Percentiles rank a stretch among this genome's conserved stretches.
These are phyloP conservation scores for Argyresthia albistria DNA, from an alignment of 2,888 invertebrate genomes.

Conservation along the genomic window DNA sequence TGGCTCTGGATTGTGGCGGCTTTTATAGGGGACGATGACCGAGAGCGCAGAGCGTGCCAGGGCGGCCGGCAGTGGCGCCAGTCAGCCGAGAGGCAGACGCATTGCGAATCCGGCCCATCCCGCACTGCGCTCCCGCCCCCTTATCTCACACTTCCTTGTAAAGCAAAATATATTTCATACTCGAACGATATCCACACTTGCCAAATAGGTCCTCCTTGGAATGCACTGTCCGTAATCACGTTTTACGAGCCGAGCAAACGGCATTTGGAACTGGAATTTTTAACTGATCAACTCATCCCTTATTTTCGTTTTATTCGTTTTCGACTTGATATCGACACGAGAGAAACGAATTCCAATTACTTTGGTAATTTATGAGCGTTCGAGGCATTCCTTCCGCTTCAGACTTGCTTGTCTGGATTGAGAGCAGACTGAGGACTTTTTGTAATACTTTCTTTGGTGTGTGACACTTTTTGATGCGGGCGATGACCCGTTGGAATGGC, in stretches of 20 bases:
- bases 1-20: constrained; percentile 54
- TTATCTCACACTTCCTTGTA: constrained; percentile 9
- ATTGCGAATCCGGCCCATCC: constrained; percentile 55
- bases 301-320: no score
- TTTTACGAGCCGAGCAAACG: not conserved
- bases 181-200: constrained; percentile 34
- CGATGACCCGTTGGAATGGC: not conserved
- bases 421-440: no score
- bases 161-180: constrained; percentile 18
- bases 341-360: no score
- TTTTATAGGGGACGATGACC: constrained; percentile 68
- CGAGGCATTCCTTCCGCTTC: no score
- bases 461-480: not conserved
- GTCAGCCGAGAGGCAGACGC: constrained; percentile 30
- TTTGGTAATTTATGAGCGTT: no score
- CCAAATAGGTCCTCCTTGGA: constrained; percentile 41
- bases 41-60: constrained; percentile 49
- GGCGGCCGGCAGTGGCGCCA: constrained; percentile 49
- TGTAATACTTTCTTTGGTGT: no score
- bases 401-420: no score
- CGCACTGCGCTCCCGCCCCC: constrained; percentile 45
- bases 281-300: no score
- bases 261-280: no score
- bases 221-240: not conserved
- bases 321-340: no score